Evolutionary conservation across 2,797 vertebrate genomes (phyloP), one percentile per base, ranked within the genome.

Genomic region (Poeciliopsis infans): DNA sequence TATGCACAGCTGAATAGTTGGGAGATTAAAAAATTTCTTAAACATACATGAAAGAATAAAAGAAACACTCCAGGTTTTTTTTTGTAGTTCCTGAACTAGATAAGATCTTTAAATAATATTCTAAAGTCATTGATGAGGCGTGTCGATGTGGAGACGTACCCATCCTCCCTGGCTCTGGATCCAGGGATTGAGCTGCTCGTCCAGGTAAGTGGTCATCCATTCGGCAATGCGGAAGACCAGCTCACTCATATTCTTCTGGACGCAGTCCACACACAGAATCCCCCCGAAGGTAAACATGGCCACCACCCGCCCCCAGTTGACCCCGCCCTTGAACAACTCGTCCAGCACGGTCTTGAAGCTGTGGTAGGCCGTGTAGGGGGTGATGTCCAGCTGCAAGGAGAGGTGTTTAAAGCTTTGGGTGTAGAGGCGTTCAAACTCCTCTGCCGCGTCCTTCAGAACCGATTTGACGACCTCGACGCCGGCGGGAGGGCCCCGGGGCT

Each of bases 261-360:
- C 96, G 25, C 98, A 98, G 83, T 99, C 97, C 88, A 97, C 96
- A 25, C 97, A 98, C 77, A 99, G 91, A 20, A 97, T 97, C 25
- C 97, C 97, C 0, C 98, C 98, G 77, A 99, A 99, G 75, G 96
- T 96, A 89, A 99, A 99, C 92, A 99, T 96, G 76, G 97, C 98
- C 92, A 99, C 97, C 46, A 99, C 94, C 55, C 98, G 96, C 23
- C 98, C 98, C 98, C 98, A 99, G 96, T 99, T 99, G 91, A 98
- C 96, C 8, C 97, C 97, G 7, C 98, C 97, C 2, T 96, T 97
- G 93, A 99, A 99, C 88, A 99, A 96, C 95, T 99, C 98, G 0
- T 98, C 97, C 96, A 99, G 97, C 76, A 99, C 97, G 45, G 96
- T 97, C 94, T 98, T 97, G 16, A 99, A 99, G 94, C 97, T 98